phyloP scores from a whole-genome alignment of 2,797 vertebrate genomes.

The Trichosurus vulpecula region DNA sequence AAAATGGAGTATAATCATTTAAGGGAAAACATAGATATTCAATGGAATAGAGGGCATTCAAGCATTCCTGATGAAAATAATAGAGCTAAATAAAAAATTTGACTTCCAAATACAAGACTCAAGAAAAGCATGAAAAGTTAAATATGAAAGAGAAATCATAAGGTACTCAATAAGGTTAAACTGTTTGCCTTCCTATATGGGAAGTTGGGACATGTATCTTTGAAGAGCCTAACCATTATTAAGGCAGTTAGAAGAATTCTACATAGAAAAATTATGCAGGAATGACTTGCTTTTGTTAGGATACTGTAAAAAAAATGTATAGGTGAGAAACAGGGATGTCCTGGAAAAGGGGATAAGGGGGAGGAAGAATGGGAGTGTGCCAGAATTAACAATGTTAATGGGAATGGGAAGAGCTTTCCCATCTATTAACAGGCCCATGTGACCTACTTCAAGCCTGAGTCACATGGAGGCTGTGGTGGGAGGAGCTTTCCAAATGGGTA shows the following conservation, averaged over 20 bases:
- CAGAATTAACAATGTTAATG: too few relatives aligned
- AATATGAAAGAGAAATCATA: background rate
- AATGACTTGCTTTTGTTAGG: background rate
- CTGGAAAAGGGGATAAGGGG: background rate
- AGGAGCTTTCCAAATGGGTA: too few relatives aligned
- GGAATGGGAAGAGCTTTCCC: too few relatives aligned
- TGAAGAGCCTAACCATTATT: background rate
- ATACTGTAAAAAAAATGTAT: background rate
- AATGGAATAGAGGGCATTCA: background rate
- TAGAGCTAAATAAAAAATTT: background rate
- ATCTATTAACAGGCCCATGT: too few relatives aligned
- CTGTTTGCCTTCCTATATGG: background rate
- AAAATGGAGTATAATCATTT: background rate
- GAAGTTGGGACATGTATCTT: background rate
- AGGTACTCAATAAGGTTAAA: too few relatives aligned
- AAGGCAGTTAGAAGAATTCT: background rate
- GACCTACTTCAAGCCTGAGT: too few relatives aligned
- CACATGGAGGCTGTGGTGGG: too few relatives aligned
- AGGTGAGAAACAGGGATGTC: background rate
- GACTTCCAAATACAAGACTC: background rate
- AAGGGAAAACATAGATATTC: background rate
- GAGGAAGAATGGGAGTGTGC: background rate
- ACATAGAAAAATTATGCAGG: background rate
- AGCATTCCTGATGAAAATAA: background rate
- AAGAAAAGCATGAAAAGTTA: background rate